phyloP scores from a whole-genome alignment of 2,888 invertebrate genomes.

The Lasioglossum malachurum region DNA sequence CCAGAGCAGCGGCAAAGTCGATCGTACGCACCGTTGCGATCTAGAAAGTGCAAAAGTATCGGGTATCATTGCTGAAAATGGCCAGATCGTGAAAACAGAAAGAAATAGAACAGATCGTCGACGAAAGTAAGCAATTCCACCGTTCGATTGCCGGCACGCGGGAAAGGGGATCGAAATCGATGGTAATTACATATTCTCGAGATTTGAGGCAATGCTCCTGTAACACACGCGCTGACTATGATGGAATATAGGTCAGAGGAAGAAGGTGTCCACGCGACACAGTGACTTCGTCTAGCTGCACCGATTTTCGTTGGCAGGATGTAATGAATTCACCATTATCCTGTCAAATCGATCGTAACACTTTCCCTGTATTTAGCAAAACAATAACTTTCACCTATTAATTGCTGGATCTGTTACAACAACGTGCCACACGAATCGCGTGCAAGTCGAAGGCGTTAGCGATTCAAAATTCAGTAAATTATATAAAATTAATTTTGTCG shows the following conservation, averaged over 20 bases:
- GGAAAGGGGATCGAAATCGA: constrained; percentile 45
- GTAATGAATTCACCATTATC: constrained; percentile 39
- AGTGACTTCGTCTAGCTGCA: constrained; percentile 14
- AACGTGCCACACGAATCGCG: not conserved
- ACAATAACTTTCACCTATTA: constrained; percentile 56
- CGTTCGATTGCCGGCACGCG: constrained; percentile 49
- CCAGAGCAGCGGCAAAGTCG: constrained; percentile 35
- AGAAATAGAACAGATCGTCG: constrained; percentile 74
- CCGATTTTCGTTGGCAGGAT: constrained; percentile 26
- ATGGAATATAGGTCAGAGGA: constrained; percentile 26
- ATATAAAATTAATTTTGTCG: not conserved
- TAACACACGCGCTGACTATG: constrained; percentile 11
- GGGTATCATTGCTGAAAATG: constrained; percentile 59
- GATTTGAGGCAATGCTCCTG: constrained; percentile 4
- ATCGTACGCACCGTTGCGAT: constrained; percentile 60
- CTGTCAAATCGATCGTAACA: constrained; percentile 53
- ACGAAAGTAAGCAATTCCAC: constrained; percentile 75
- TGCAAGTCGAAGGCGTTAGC: not conserved
- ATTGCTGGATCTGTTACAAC: not conserved
- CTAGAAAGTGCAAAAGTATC: constrained; percentile 73
- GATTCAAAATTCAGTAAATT: not conserved
- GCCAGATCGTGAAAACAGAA: constrained; percentile 7
- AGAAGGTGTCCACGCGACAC: not conserved
- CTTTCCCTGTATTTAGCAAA: constrained; percentile 58
- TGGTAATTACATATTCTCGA: constrained; percentile 60